Evolutionary conservation across 2,113 vertebrate species (phyloP).

Genomic region (Natator depressus): DNA sequence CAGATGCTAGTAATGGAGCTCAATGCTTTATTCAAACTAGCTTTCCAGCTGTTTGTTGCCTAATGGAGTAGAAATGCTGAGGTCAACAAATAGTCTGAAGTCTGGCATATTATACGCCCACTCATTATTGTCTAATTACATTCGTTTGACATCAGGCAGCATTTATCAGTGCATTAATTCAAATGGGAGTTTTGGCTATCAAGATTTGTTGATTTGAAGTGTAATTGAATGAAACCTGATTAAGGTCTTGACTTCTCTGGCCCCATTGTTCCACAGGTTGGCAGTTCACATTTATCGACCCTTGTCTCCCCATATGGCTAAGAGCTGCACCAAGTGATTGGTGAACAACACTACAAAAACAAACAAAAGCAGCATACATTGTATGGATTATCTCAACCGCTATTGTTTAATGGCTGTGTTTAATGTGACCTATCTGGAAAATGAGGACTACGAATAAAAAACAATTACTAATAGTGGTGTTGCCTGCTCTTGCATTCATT

Average conservation of each 20-base stretch:
- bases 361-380: slow-evolving; percentile 87
- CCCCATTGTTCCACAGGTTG: slow-evolving; percentile 74
- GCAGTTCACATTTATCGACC: slow-evolving; percentile 77
- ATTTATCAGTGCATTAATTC: slow-evolving; percentile 85
- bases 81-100: slow-evolving; percentile 83
- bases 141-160: slow-evolving; percentile 80
- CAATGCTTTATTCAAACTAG: slow-evolving; percentile 75
- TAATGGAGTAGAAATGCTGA: slow-evolving; percentile 83
- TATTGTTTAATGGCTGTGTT: slow-evolving; percentile 96
- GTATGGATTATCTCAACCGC: slow-evolving; percentile 91
- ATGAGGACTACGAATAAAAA: slow-evolving; percentile 90
- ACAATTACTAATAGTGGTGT: slow-evolving; percentile 87
- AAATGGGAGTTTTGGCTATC: slow-evolving; percentile 84
- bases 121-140: slow-evolving; percentile 86
- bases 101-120: slow-evolving; percentile 76
- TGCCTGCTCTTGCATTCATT: slow-evolving; percentile 83
- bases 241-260: slow-evolving; percentile 79
- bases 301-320: slow-evolving; percentile 80
- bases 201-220: slow-evolving; percentile 81
- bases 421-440: slow-evolving; percentile 94
- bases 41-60: slow-evolving; percentile 85
- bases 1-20: slow-evolving; percentile 60
- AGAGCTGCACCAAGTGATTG: slow-evolving; percentile 83
- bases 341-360: slow-evolving; percentile 79
- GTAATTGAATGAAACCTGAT: slow-evolving; percentile 82